Evolutionary conservation across 2,797 vertebrate genomes (phyloP), one percentile per base, ranked within the genome.

Genomic region (Nyctibius grandis): DNA sequence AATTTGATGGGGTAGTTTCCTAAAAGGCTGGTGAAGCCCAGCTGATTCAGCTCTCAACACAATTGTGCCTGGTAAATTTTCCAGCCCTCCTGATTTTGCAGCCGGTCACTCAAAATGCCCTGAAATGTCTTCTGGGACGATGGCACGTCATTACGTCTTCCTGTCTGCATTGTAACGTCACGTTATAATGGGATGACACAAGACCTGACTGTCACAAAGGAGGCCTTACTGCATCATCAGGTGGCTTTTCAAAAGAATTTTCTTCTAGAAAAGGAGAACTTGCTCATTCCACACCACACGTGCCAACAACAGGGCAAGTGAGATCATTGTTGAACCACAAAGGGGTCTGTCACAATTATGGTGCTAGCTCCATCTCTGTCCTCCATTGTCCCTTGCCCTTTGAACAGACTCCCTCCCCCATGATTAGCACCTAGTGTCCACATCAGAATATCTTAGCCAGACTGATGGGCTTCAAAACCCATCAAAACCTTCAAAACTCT

Each of bases 1-100:
- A 94, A 91, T 81, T 83, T 80, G 84, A 92, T 93, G 88, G 91
- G 61, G 19, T 75, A 48, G 10, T 89, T 88, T 78, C 53, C 78
- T 72, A 68, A 88, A 87, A 82, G 68, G 64, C 64, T 77, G 34
- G 34, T 85, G 60, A 31, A 92, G 47, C 42, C 81, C 78, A 89
- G 64, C 86, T 95, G 88, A 92, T 95, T 87, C 84, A 88, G 57
- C 73, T 89, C 61, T 88, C 53, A 48, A 28, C 28, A 59, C 38
- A 93, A 23, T 80, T 60, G 63, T 79, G 80, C 53, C 72, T 54
- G 15, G 48, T 57, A 82, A 47, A 54, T 70, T 89, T 94, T 92
- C 48, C 53, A 91, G 25, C 68, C 53, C 42, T 90, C 56, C 29
- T 77, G 36, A 80, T 85, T 91, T 77, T 89, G 61, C 73, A 73